phyloP scores from a whole-genome alignment of 2,797 vertebrate genomes.

The Poeciliopsis infans region DNA sequence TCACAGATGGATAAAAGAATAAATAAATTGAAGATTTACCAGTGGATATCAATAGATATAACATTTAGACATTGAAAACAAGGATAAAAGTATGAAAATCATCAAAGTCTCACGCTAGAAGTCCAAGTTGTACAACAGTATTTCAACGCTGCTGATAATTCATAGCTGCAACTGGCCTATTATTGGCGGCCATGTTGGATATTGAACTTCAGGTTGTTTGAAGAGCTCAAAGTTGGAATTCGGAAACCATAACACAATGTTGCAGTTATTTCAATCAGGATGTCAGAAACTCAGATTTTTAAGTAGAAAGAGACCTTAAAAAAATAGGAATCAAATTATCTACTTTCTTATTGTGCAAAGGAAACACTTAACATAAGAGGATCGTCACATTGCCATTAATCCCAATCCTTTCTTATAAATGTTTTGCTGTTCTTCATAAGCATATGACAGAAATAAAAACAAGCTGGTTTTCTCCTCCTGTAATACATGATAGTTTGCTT shows the following conservation, averaged over 20 bases:
- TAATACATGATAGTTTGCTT: constrained; percentile 45
- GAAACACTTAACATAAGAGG: neutral
- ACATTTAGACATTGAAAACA: neutral
- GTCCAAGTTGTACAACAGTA: neutral
- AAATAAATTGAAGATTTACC: neutral
- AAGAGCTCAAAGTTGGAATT: neutral
- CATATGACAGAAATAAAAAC: constrained; percentile 57
- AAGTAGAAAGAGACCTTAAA: neutral
- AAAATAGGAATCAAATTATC: neutral
- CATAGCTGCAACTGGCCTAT: neutral
- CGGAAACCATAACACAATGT: neutral
- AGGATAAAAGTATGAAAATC: neutral
- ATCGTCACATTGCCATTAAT: constrained; percentile 24
- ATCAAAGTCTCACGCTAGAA: neutral
- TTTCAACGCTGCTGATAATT: neutral
- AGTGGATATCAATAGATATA: neutral
- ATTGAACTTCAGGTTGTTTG: neutral
- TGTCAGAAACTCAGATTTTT: neutral
- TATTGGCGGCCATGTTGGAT: neutral
- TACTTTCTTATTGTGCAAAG: neutral
- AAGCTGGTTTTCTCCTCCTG: constrained; percentile 48
- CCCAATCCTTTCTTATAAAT: constrained; percentile 37
- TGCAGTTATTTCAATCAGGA: neutral
- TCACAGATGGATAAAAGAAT: neutral
- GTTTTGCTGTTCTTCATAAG: constrained; percentile 52